Conservation (phyloP, 2,113 vertebrate genomes). For the Megalops atlanticus region DNA sequence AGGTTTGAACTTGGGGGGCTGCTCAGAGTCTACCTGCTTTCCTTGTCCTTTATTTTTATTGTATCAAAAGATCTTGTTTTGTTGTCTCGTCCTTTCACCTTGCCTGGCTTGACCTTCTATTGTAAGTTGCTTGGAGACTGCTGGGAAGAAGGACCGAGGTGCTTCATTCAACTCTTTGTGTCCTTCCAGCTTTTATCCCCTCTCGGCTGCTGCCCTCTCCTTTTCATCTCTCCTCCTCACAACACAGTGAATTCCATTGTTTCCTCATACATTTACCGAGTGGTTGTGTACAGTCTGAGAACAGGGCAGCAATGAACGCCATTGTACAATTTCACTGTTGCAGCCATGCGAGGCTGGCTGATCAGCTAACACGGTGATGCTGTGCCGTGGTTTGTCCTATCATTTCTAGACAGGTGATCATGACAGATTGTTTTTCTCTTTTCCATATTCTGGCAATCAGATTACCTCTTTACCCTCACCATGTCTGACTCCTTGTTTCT, state of each 20-base stretch:
- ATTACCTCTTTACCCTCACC: not conserved
- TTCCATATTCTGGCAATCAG: too few species aligned
- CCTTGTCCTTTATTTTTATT: constrained; percentile 65
- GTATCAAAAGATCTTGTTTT: constrained; percentile 73
- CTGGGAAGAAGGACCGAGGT: constrained; percentile 73
- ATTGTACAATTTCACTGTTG: not conserved
- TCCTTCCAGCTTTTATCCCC: constrained; percentile 20
- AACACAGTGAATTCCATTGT: not conserved
- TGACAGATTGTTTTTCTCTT: too few species aligned
- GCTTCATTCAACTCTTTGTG: constrained; percentile 78
- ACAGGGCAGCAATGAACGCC: not conserved
- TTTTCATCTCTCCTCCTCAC: constrained; percentile 21
- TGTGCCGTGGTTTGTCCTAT: too few species aligned
- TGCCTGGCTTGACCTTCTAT: constrained; percentile 89
- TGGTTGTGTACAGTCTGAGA: not conserved
- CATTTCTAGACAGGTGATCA: too few species aligned
- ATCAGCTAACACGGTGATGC: not conserved
- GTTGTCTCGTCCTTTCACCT: constrained; percentile 74
- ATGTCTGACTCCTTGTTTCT: not conserved
- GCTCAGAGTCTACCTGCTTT: constrained; percentile 67
- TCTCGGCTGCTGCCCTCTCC: constrained; percentile 3
- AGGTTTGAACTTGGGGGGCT: constrained; percentile 39
- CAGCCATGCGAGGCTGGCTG: not conserved
- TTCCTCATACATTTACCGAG: not conserved
- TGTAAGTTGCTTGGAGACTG: constrained; percentile 98